Evolutionary conservation across 2,113 vertebrate genomes (phyloP).

Genomic region (Petromus typicus): DNA sequence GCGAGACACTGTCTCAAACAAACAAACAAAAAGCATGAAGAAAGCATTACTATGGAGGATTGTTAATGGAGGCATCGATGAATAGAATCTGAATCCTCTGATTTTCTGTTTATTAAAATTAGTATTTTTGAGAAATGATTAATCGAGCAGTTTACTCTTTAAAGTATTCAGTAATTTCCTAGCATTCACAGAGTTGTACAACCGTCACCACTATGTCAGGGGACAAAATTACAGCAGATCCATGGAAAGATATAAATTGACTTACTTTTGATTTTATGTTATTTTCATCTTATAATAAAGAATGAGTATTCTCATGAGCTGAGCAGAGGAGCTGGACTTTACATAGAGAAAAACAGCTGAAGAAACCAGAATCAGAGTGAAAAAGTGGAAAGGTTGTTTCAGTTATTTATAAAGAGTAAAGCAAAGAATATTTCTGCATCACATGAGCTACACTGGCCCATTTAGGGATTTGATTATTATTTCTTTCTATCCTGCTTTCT

Average conservation of each 20-base stretch:
- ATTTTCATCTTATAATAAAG: neutral
- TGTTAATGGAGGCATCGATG: neutral
- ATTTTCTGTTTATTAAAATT: neutral
- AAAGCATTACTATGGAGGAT: neutral
- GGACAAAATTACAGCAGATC: neutral
- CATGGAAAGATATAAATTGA: neutral
- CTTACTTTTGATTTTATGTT: neutral
- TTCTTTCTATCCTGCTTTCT: neutral
- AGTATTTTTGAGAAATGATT: slow-evolving; percentile 40
- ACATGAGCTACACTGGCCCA: neutral
- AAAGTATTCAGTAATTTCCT: neutral
- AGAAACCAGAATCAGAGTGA: neutral
- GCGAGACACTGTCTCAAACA: too few relatives aligned
- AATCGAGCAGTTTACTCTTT: neutral
- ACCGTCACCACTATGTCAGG: neutral
- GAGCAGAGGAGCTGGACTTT: neutral
- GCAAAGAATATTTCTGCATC: neutral
- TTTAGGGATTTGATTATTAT: neutral
- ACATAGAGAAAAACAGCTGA: neutral
- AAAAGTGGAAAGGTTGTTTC: neutral
- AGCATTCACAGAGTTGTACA: neutral
- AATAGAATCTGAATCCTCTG: neutral
- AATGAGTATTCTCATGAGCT: neutral
- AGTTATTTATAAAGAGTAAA: neutral
- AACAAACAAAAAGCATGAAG: too few relatives aligned